Conservation (phyloP, 2,888 invertebrate genomes). For the Encarsia formosa region DNA sequence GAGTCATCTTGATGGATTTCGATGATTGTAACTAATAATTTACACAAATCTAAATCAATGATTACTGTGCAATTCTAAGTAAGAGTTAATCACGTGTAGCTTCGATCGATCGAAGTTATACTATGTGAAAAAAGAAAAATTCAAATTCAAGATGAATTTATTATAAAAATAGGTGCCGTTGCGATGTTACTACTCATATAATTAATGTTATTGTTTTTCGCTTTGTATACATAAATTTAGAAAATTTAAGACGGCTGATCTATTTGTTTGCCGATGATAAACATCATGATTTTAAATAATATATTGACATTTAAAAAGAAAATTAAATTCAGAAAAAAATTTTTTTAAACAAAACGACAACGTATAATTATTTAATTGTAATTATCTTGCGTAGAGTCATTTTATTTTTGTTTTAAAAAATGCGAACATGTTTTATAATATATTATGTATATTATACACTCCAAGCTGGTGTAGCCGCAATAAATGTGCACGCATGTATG, state of each 20-base stretch:
- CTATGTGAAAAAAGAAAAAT: conserved; percentile 11
- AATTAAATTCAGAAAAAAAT: conserved; percentile 6
- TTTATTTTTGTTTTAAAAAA: conserved; percentile 41
- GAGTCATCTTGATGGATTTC: no score
- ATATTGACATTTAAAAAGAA: conserved; percentile 22
- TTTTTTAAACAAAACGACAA: conserved; percentile 21
- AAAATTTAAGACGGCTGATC: conserved; percentile 27
- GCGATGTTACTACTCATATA: conserved; percentile 39
- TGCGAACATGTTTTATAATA: no score
- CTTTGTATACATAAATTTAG: conserved; percentile 41
- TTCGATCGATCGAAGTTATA: conserved; percentile 23
- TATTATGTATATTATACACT: no score
- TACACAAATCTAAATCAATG: no score
- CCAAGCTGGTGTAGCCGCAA: no score
- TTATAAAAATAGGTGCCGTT: conserved; percentile 30
- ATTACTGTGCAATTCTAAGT: conserved; percentile 19
- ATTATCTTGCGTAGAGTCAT: conserved; percentile 37
- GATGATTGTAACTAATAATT: no score
- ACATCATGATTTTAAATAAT: no score
- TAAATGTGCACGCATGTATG: no score
- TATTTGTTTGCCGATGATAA: no score
- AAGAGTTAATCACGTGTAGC: conserved; percentile 26
- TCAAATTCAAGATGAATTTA: conserved; percentile 12
- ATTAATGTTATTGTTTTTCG: conserved; percentile 37
- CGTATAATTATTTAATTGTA: conserved; percentile 32